These are phyloP conservation scores for Aphidius colemani DNA, from an alignment of 2,888 invertebrate species.

Conservation along the genomic window DNA sequence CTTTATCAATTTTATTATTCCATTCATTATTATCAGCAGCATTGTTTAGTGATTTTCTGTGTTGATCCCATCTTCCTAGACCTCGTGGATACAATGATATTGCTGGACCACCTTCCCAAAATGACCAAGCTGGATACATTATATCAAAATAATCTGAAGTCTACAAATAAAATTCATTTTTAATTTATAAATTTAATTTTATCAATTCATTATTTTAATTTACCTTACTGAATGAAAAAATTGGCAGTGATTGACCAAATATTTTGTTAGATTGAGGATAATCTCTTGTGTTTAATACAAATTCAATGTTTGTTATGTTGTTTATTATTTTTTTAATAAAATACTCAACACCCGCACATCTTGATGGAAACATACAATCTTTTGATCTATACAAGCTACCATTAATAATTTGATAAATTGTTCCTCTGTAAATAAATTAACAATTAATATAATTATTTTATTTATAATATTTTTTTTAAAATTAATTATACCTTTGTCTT, in stretches of 20 bases:
- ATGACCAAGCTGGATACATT: conserved; percentile 96
- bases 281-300: conserved; percentile 88
- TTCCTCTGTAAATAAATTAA: conserved; percentile 63
- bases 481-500: conserved; percentile 44
- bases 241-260: conserved; percentile 70
- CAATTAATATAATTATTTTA: conserved; percentile 10
- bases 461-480: neutral
- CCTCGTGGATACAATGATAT: conserved; percentile 92
- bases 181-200: neutral
- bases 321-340: conserved; percentile 75
- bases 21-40: conserved; percentile 74
- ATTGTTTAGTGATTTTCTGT: conserved; percentile 72
- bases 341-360: conserved; percentile 90
- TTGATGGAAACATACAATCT: conserved; percentile 88
- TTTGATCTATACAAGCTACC: conserved; percentile 80
- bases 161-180: conserved; percentile 47
- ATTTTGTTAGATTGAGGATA: conserved; percentile 83
- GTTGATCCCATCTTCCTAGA: conserved; percentile 90
- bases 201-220: neutral
- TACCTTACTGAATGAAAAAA: conserved; percentile 97
- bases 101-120: conserved; percentile 98
- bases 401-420: conserved; percentile 82
- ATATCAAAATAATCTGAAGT: conserved; percentile 84
- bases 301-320: conserved; percentile 80
- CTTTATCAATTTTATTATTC: conserved; percentile 73